Evolutionary conservation across 1,140 invertebrate genomes (phyloP).

Genomic region (Sweltsa coloradensis): DNA sequence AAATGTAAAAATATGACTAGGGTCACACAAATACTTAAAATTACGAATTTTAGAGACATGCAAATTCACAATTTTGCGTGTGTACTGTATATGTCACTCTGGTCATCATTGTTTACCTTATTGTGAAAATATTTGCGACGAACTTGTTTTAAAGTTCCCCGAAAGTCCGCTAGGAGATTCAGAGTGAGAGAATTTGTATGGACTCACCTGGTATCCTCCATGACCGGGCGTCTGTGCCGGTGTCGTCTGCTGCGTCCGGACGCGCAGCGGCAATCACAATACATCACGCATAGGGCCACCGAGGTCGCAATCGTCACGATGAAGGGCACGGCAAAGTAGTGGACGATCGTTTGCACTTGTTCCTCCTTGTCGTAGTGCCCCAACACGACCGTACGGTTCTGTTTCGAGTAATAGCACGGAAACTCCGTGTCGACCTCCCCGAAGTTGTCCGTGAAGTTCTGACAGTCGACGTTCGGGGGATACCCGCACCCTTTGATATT

Average conservation of each 20-base stretch:
- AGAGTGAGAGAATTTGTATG: no score
- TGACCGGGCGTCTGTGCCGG: conserved; percentile 35
- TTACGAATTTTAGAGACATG: no score
- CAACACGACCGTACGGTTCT: conserved; percentile 67
- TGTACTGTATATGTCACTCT: no score
- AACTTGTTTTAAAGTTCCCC: no score
- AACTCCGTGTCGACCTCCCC: conserved; percentile 63
- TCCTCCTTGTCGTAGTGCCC: conserved; percentile 65
- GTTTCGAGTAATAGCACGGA: conserved; percentile 71
- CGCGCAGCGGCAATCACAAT: conserved; percentile 60
- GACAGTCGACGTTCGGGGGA: conserved; percentile 70
- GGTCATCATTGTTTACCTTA: no score
- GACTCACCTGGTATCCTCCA: conserved; percentile 45
- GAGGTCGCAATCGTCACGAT: conserved; percentile 69
- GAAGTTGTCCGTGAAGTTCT: conserved; percentile 64
- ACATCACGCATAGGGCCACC: conserved; percentile 68
- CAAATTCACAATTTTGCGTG: no score
- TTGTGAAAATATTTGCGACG: no score
- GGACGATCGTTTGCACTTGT: conserved; percentile 62
- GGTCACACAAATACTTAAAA: no score
- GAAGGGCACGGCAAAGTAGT: conserved; percentile 69
- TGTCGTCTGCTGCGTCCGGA: conserved; percentile 34
- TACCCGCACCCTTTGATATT: conserved; percentile 84
- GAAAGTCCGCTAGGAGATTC: no score
- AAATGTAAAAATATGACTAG: no score